A percentile compares a stretch with the other conserved stretches of the same genome.
These are phyloP conservation scores for Patiria miniata DNA, from an alignment of 35 echinoderm and acorn worm species.

Conservation along the genomic window DNA sequence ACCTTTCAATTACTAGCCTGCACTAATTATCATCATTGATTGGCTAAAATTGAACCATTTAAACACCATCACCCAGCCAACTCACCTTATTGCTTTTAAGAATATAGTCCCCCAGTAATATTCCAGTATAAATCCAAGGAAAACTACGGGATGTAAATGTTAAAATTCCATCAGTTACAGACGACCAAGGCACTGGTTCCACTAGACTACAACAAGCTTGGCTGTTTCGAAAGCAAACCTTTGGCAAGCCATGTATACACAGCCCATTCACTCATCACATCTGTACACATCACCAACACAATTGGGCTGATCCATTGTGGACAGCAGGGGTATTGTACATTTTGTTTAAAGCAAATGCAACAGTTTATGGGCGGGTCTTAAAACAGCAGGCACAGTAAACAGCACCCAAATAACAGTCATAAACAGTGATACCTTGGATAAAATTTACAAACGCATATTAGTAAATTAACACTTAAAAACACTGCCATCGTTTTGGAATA, in stretches of 20 bases:
- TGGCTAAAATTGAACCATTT: too few species aligned
- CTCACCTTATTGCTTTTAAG: background rate
- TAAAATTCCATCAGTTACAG: background rate
- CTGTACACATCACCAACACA: slow-evolving; percentile 19
- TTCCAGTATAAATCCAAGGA: slow-evolving; percentile 2
- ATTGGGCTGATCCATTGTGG: background rate
- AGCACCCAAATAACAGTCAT: background rate
- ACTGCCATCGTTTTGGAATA: too few species aligned
- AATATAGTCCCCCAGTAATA: background rate
- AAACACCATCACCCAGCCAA: background rate
- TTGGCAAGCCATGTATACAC: background rate
- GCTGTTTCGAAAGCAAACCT: background rate
- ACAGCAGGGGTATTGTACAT: background rate
- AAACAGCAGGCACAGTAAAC: background rate
- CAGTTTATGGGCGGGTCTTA: background rate
- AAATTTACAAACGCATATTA: too few species aligned
- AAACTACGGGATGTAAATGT: background rate
- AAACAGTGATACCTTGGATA: background rate
- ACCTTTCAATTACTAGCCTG: too few species aligned
- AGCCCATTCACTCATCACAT: background rate
- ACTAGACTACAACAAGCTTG: background rate
- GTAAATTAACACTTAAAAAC: too few species aligned
- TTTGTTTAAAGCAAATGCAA: background rate
- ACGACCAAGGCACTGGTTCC: background rate
- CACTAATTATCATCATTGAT: background rate